A percentile compares a stretch with the other conserved stretches of the same genome.
Evolutionary conservation across 2,797 vertebrate species (phyloP).

Genomic region (Typhlichthys eigenmanni): DNA sequence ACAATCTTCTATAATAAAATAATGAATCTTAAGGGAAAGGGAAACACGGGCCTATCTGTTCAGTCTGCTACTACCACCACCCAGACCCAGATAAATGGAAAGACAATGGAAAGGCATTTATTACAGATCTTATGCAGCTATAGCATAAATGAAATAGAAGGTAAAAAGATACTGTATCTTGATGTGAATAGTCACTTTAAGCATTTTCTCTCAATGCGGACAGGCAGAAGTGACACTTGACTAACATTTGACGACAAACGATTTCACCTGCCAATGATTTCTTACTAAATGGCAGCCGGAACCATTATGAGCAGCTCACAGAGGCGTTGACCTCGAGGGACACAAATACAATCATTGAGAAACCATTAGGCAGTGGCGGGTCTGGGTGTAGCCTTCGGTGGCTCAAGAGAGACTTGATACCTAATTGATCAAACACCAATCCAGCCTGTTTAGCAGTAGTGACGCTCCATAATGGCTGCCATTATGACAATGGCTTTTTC

Average conservation of each 20-base stretch:
- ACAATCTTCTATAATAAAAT: not conserved
- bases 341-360: slow-evolving; percentile 33
- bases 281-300: slow-evolving; percentile 35
- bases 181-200: not conserved
- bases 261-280: slow-evolving; percentile 29
- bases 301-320: slow-evolving; percentile 38
- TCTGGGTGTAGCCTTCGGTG: slow-evolving; percentile 45
- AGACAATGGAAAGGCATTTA: too few relatives aligned
- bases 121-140: slow-evolving; percentile 1
- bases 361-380: slow-evolving; percentile 54
- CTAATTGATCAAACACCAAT: slow-evolving; percentile 58
- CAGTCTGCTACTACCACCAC: too few relatives aligned
- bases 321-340: slow-evolving; percentile 30
- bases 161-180: not conserved
- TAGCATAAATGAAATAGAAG: not conserved
- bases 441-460: slow-evolving; percentile 25
- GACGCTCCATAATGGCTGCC: slow-evolving; percentile 44
- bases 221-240: too few relatives aligned
- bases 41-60: too few relatives aligned
- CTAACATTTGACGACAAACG: slow-evolving; percentile 5
- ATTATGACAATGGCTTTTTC: slow-evolving; percentile 30
- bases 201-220: too few relatives aligned
- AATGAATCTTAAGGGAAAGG: too few relatives aligned
- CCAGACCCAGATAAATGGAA: too few relatives aligned
- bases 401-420: slow-evolving; percentile 32